Percentiles rank a stretch among this genome's conserved stretches.
Evolutionary conservation across 2,888 invertebrate species (phyloP).

Genomic region (Coremacera marginata): DNA sequence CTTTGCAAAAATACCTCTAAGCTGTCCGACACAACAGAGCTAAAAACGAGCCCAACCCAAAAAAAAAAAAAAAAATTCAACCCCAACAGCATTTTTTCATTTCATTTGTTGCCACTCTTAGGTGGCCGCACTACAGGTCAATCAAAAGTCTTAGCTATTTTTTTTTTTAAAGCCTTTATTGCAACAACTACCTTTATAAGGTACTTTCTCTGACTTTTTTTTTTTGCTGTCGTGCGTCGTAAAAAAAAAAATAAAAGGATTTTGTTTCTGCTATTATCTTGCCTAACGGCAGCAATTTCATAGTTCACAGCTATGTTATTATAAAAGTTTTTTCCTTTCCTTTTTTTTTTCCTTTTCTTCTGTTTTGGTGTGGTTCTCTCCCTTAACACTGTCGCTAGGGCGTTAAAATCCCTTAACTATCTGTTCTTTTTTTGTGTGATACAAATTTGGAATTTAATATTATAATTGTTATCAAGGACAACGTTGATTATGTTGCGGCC

Average conservation of each 20-base stretch:
- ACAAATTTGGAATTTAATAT: slow-evolving; percentile 29
- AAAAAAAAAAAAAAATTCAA: slow-evolving; percentile 5
- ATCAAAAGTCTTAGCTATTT: neutral
- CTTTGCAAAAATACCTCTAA: neutral
- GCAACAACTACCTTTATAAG: too few relatives aligned
- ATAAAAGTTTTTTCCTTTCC: neutral
- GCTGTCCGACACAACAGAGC: neutral
- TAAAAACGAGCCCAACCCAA: neutral
- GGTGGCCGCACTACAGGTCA: slow-evolving; percentile 7
- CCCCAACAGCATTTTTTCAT: slow-evolving; percentile 10
- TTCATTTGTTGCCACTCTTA: neutral
- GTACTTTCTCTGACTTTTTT: too few relatives aligned
- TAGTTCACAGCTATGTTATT: slow-evolving; percentile 30
- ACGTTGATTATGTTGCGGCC: slow-evolving; percentile 22
- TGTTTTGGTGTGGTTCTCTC: too few relatives aligned
- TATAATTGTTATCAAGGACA: slow-evolving; percentile 31
- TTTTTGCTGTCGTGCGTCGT: neutral
- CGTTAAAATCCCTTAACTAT: neutral
- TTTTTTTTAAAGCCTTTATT: neutral
- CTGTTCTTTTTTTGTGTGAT: neutral
- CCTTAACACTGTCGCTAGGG: neutral
- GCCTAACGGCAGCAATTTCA: neutral
- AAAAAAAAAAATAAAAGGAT: slow-evolving; percentile 13
- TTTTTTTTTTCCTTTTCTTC: too few relatives aligned
- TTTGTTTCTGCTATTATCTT: slow-evolving; percentile 5